Percentiles rank a stretch among this genome's conserved stretches.
phyloP scores from a whole-genome alignment of 1,140 invertebrate genomes.

The Dreissena rostriformis region DNA sequence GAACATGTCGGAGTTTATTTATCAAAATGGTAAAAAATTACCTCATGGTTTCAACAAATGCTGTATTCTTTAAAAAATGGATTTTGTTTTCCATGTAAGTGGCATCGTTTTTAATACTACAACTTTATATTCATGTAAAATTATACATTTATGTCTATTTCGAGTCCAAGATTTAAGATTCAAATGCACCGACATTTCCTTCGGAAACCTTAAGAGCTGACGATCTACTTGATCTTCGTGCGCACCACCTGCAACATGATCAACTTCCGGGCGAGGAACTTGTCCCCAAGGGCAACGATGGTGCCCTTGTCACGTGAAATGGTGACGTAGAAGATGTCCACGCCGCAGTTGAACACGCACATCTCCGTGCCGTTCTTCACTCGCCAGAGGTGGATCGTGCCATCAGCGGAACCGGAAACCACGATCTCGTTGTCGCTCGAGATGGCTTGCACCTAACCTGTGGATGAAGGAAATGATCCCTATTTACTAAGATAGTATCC shows the following conservation, averaged over 20 bases:
- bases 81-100: too few relatives aligned
- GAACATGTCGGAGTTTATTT: too few relatives aligned
- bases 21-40: too few relatives aligned
- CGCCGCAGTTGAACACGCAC: constrained; percentile 77
- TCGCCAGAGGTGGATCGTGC: constrained; percentile 80
- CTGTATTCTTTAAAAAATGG: too few relatives aligned
- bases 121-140: too few relatives aligned
- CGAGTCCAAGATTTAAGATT: too few relatives aligned
- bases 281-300: constrained; percentile 81
- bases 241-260: constrained; percentile 81
- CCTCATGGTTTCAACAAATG: too few relatives aligned
- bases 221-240: constrained; percentile 72
- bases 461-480: constrained; percentile 17
- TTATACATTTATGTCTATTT: too few relatives aligned
- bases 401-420: constrained; percentile 80
- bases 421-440: constrained; percentile 79
- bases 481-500: too few relatives aligned
- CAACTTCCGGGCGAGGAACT: constrained; percentile 78
- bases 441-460: constrained; percentile 80
- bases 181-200: too few relatives aligned
- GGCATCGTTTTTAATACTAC: too few relatives aligned
- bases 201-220: constrained; percentile 62
- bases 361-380: constrained; percentile 76
- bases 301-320: constrained; percentile 79
- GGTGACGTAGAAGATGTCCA: constrained; percentile 80